These are phyloP conservation scores for Leptopilina clavipes DNA, from an alignment of 1,140 invertebrate species.

Conservation along the genomic window DNA sequence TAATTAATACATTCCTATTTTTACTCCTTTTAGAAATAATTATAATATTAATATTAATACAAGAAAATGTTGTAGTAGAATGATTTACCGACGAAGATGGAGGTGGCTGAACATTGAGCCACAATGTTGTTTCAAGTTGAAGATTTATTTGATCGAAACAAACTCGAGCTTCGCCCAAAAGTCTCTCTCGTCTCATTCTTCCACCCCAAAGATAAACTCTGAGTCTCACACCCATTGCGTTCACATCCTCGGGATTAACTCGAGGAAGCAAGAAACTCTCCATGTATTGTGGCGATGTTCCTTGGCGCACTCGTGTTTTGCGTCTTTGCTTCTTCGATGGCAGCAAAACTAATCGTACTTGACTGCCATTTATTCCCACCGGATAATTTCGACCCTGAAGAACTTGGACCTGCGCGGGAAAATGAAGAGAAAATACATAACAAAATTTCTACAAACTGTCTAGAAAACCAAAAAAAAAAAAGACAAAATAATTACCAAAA, in stretches of 20 bases:
- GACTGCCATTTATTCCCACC: conserved; percentile 83
- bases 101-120: conserved; percentile 89
- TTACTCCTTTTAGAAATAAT: no score
- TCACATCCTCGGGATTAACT: conserved; percentile 94
- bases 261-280: conserved; percentile 93
- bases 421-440: conserved; percentile 13
- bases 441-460: no score
- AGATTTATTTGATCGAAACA: conserved; percentile 91
- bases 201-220: conserved; percentile 86
- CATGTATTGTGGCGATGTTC: conserved; percentile 92
- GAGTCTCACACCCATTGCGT: conserved; percentile 91
- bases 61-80: no score
- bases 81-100: conserved; percentile 85
- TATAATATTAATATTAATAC: no score
- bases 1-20: no score
- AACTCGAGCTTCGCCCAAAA: conserved; percentile 93
- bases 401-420: conserved; percentile 82
- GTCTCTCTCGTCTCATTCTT: conserved; percentile 89
- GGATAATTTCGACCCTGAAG: conserved; percentile 89
- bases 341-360: conserved; percentile 89
- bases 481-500: no score
- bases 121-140: conserved; percentile 91
- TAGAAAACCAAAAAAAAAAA: not conserved
- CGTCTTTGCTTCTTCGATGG: conserved; percentile 95
- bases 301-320: conserved; percentile 92